Evolutionary conservation across 1,140 invertebrate species (phyloP).

Genomic region (Polypedilum vanderplanki): DNA sequence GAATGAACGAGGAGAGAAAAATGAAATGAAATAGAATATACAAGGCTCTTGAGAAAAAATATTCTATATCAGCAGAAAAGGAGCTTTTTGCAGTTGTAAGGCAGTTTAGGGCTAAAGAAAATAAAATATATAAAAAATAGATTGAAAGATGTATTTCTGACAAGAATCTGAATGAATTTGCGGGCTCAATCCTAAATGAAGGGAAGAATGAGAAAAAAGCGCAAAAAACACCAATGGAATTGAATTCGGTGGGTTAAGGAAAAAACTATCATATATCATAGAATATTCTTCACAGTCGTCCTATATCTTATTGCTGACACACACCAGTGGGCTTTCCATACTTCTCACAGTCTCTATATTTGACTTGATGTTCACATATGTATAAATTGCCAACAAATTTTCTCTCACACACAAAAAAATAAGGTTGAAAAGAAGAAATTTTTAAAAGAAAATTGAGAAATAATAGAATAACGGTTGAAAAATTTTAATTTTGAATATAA

Average conservation of each 20-base stretch:
- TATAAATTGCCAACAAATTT: neutral
- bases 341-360: neutral
- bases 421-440: too few relatives aligned
- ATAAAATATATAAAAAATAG: neutral
- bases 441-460: too few relatives aligned
- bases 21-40: neutral
- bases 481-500: too few relatives aligned
- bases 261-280: constrained; percentile 28
- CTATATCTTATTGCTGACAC: constrained; percentile 6
- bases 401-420: neutral
- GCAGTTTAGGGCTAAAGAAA: too few relatives aligned
- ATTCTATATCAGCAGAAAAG: too few relatives aligned
- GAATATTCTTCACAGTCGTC: neutral
- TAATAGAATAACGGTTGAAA: too few relatives aligned
- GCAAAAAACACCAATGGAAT: neutral
- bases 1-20: too few relatives aligned
- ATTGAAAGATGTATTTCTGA: neutral
- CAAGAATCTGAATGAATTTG: constrained; percentile 22
- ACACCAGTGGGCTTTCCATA: neutral
- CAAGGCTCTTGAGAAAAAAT: neutral
- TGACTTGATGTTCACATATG: neutral
- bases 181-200: neutral
- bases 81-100: too few relatives aligned
- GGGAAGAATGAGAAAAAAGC: neutral
- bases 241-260: neutral